phyloP scores from a whole-genome alignment of 2,797 vertebrate species.

The Mormyrus hasselquistii region DNA sequence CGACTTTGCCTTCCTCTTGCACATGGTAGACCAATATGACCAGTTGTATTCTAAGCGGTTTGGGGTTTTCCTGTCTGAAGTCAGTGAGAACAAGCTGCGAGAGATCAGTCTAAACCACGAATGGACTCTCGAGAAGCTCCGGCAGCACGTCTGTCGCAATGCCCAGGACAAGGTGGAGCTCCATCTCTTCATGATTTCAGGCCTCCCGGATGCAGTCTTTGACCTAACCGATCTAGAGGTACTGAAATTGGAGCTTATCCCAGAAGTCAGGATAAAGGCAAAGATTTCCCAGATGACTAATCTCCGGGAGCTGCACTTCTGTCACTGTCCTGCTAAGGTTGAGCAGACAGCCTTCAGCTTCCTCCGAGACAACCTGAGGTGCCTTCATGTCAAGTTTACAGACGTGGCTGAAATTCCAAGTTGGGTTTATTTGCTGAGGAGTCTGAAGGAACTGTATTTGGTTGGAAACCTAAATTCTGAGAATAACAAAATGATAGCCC shows the following conservation, averaged over 20 bases:
- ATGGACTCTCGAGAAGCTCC: slow-evolving; percentile 93
- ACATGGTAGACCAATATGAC: slow-evolving; percentile 98
- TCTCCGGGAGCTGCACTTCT: slow-evolving; percentile 92
- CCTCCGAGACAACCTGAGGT: slow-evolving; percentile 90
- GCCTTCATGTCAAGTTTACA: slow-evolving; percentile 98
- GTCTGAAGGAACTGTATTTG: slow-evolving; percentile 84
- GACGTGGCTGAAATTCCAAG: slow-evolving; percentile 95
- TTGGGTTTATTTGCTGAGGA: slow-evolving; percentile 94
- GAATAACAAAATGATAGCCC: slow-evolving; percentile 98
- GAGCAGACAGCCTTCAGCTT: slow-evolving; percentile 97
- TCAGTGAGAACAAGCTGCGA: slow-evolving; percentile 94
- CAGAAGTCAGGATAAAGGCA: slow-evolving; percentile 89
- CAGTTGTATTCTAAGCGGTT: slow-evolving; percentile 96
- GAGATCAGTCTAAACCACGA: slow-evolving; percentile 96
- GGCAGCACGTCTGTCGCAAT: slow-evolving; percentile 87
- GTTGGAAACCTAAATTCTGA: slow-evolving; percentile 95
- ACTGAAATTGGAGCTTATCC: slow-evolving; percentile 89
- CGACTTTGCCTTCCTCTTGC: slow-evolving; percentile 95
- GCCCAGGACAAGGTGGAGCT: slow-evolving; percentile 88
- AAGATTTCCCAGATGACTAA: slow-evolving; percentile 97
- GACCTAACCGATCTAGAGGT: slow-evolving; percentile 92
- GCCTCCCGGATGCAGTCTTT: slow-evolving; percentile 90
- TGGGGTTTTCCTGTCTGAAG: slow-evolving; percentile 93
- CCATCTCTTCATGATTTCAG: slow-evolving; percentile 93
- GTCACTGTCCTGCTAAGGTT: slow-evolving; percentile 94